A percentile compares a stretch with the other conserved stretches of the same genome.
phyloP scores from a whole-genome alignment of 2,113 vertebrate genomes.

The Addax nasomaculatus region DNA sequence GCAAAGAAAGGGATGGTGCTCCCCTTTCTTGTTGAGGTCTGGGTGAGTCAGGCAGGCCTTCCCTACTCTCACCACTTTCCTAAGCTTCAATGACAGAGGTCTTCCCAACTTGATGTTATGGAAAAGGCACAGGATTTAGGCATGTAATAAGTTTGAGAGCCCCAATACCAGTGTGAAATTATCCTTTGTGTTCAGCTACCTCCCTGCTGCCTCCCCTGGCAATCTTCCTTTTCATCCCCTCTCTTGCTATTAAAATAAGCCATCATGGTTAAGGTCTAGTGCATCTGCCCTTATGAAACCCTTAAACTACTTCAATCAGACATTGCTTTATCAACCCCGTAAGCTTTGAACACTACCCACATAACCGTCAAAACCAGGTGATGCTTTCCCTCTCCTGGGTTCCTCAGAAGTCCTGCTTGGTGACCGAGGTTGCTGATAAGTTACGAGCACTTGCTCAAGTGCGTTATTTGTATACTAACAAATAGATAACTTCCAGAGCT shows the following conservation, averaged over 20 bases:
- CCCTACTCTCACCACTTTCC: not conserved
- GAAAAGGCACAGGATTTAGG: not conserved
- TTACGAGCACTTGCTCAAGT: conserved; percentile 6
- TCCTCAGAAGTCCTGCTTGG: not conserved
- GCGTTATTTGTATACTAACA: conserved; percentile 2
- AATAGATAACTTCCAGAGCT: not conserved
- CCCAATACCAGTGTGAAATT: not conserved
- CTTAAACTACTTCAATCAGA: not conserved
- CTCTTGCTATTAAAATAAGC: not conserved
- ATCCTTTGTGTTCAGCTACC: not conserved
- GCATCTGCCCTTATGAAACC: not conserved
- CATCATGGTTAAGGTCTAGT: not conserved
- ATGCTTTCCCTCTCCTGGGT: not conserved
- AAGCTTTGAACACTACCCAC: not conserved
- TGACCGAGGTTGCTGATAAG: not conserved
- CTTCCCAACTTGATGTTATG: not conserved
- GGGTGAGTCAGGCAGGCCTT: not conserved
- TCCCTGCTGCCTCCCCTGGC: not conserved
- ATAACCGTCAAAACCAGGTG: not conserved
- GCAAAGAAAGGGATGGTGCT: not conserved
- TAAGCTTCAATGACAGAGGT: not conserved
- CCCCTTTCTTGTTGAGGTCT: not conserved
- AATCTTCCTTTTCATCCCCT: not conserved
- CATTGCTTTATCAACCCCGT: not conserved
- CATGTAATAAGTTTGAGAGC: not conserved